Base-by-base conservation (phyloP, 2,888 invertebrate species). In the Trachelus tabidus region DNA sequence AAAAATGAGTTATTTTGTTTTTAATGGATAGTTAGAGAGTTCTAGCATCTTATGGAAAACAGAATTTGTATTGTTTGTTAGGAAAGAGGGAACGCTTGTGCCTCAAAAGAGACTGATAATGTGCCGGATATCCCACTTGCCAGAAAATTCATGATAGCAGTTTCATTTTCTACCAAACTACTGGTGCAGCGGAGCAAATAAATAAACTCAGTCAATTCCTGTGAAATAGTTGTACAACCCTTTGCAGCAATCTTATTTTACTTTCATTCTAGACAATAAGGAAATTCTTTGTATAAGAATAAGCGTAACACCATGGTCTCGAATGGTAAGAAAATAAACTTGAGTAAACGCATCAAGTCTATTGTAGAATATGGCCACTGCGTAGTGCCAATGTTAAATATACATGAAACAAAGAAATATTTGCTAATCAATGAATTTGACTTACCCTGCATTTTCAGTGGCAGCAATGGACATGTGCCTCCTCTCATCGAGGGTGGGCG, bases 381-480 rank as follows among this genome's bases (percentile, higher is more conserved):
- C 23, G 23, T 56, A 56, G 56, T 56, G 9, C 2, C 9, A 23
- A 9, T 56, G 9, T 56, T 56, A 56, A 23, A 23, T 9, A 56
- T 56, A 23, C 23, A 56, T 23, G 9, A 56, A 23, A 56, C 23
- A 56, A 56, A 56, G 9, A 56, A 56, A 56, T 9, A 56, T 23
- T 23, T 56, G 56, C 56, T 23, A 56, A 56, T 56, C 0, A 56
- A 56, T 56, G 9, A 23, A 56, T 23, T 71, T 34, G 31, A 31
- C 91, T 90, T 91, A 94, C 94, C 94, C 94, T 93, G 94, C 94
- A 94, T 94, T 93, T 93, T 94, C 93, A 92, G 93, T 91, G 89
- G 93, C 93, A 93, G 93, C 92, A 92, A 94, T 93, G 93, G 94
- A 94, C 94, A 94, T 94, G 94, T 93, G 94, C 93, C 93, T 92